Base-by-base conservation (phyloP, 2,113 vertebrate genomes). In the Diadophis punctatus region DNA sequence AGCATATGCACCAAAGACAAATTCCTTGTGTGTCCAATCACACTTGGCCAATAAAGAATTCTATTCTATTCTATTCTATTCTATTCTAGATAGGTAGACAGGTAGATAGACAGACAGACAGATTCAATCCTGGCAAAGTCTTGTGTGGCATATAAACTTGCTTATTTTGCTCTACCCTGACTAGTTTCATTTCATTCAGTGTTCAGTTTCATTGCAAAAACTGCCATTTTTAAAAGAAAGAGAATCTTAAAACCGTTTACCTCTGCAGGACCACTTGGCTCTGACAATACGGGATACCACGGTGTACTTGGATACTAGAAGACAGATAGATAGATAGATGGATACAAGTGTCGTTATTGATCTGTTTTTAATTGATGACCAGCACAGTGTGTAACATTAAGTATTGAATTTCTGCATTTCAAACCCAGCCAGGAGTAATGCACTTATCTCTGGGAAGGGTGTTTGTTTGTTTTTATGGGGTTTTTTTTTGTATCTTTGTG, bases 211-310 rank as follows among this genome's bases (percentile, higher is more conserved):
- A 23, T 68, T n/a, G 49, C 39, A 49, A 51, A 68, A 2, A 9
- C 16, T 22, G 4, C 4, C 39, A 52, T 74, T 74, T 51, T 49
- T 52, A 10, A 51, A 90, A 25, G 20, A 12, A 52, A n/a, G 8
- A 52, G 55, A 49, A 68, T 63, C 30, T 39, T n/a, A 90, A 90
- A 90, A 51, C 46, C 20, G 20, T 88, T 90, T 90, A 90, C 89
- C 89, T 90, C 46, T 51, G 11, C 8, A n/a, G 48, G 27, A 34
- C 48, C 34, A 0, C 0, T 74, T 90, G 60, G 30, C 89, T 90
- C 48, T 68, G 3, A 18, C 25, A 34, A 6, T 34, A 4, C 3
- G 2, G 48, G 0, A 63, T 48, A 9, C 1, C 0, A 1, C 9
- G 9, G 0, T 7, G 20, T 6, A 52, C 46, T 1, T 34, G 60